phyloP scores from a whole-genome alignment of 2,797 vertebrate genomes.

The Poecilia gillii region DNA sequence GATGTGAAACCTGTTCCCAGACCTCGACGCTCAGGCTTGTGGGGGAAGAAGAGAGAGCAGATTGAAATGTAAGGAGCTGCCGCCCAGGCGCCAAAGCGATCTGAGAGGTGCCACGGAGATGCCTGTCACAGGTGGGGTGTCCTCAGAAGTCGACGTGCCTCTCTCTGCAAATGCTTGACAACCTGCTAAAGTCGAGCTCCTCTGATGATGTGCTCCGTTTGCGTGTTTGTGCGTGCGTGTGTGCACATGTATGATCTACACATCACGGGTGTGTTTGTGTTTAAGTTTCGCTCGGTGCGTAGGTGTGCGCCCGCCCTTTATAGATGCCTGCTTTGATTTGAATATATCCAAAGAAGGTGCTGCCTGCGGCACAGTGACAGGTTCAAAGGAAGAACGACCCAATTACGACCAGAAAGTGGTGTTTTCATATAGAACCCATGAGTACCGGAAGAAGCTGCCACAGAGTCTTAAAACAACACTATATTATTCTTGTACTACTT shows the following conservation, averaged over 20 bases:
- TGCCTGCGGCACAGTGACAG: conserved; percentile 51
- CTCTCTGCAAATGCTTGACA: conserved; percentile 66
- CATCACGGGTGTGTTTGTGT: conserved; percentile 40
- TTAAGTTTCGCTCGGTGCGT: conserved; percentile 43
- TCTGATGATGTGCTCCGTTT: conserved; percentile 49
- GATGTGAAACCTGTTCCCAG: conserved; percentile 63
- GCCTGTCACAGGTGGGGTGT: conserved; percentile 59
- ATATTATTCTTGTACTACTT: conserved; percentile 13
- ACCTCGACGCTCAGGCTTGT: conserved; percentile 47
- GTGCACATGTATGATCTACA: conserved; percentile 14
- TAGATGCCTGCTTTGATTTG: conserved; percentile 67
- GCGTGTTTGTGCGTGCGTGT: background rate
- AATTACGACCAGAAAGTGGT: conserved; percentile 62
- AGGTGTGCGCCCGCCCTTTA: conserved; percentile 58
- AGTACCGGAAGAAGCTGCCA: conserved; percentile 28
- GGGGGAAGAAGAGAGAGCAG: conserved; percentile 63
- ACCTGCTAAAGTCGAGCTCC: conserved; percentile 65
- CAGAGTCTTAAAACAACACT: conserved; percentile 34
- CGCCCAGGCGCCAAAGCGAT: conserved; percentile 65
- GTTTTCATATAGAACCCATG: conserved; percentile 46
- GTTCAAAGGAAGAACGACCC: conserved; percentile 68
- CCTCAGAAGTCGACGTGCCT: conserved; percentile 71
- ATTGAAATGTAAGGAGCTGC: conserved; percentile 67
- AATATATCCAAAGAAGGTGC: conserved; percentile 57
- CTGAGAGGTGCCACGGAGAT: conserved; percentile 73